Base-by-base conservation (phyloP, 2,888 invertebrate species). In the Polietes domitor region DNA sequence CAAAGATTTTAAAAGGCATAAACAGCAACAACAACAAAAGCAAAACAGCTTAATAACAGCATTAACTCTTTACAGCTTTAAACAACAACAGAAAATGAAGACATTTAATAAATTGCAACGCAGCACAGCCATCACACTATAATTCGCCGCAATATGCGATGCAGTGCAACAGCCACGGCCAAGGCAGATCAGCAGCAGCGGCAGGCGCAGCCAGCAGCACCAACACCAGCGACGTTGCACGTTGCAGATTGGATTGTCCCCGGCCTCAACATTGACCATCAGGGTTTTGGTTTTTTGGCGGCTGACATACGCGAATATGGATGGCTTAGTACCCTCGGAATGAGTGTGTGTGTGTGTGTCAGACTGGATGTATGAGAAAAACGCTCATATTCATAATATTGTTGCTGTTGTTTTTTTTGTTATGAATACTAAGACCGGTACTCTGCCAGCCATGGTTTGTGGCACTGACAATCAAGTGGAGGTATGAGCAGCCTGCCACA, bases 61-160 rank as follows among this genome's bases (percentile, higher is more conserved):
- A 83, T 80, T 80, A 83, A 80, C 77, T 83, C 71, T 83, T 74
- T 50, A 75, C 72, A 77, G 68, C 74, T 72, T 70, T 50, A 79
- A 58, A 72, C 37, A 53, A 78, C 71, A 77, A 58, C 55, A 72
- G 75, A 87, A 83, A 88, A 88, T 88, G 87, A 88, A 88, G 88
- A 86, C 88, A 89, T 89, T 88, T 88, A 88, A 88, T 87, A 87
- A 88, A 87, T 89, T 87, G 88, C 87, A 76, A 73, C 72, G 80
- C 72, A 83, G 63, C 72, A 78, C 72, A 83, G 63, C 65, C 82
- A 84, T 72, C 83, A 55, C 75, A 78, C 72, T 53, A 75, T 78
- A 81, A 84, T 78, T 81, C 81, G 78, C 74, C 81, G 78, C 74
- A 76, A 63, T 28, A 61, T 47, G 32, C 37, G 26, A 58, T 71